Percentiles rank a stretch among this genome's conserved stretches.
These are phyloP conservation scores for Caiman crocodilus DNA, from an alignment of 2,797 vertebrate species.

Conservation along the genomic window DNA sequence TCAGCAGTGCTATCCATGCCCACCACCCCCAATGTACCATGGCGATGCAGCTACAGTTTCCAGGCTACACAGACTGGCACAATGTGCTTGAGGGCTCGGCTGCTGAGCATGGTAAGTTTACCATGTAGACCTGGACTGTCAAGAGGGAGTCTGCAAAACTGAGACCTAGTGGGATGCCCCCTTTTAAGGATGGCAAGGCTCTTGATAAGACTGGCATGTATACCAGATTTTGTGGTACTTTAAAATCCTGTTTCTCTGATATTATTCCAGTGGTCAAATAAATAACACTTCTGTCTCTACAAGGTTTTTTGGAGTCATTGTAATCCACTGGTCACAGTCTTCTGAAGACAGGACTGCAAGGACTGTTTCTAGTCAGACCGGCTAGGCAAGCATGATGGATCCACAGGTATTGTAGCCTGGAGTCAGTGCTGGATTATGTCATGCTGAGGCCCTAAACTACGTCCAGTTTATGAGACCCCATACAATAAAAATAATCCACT, in stretches of 20 bases:
- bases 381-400: neutral
- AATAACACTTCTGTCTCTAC: neutral
- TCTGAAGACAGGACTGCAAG: neutral
- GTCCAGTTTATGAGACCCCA: too few relatives aligned
- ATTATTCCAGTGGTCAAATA: neutral
- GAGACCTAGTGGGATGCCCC: slow-evolving; percentile 14
- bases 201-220: slow-evolving; percentile 10
- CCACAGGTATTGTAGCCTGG: fast-evolving
- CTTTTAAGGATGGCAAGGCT: neutral
- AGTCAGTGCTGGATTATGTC: too few relatives aligned
- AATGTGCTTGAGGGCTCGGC: neutral
- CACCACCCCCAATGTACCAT: too few relatives aligned
- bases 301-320: neutral
- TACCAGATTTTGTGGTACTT: neutral
- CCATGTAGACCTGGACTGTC: neutral
- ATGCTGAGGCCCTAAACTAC: too few relatives aligned
- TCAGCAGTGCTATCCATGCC: too few relatives aligned
- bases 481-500: too few relatives aligned
- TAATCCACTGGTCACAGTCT: neutral
- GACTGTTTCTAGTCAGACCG: fast-evolving
- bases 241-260: neutral
- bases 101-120: too few relatives aligned
- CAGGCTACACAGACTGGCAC: too few relatives aligned
- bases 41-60: too few relatives aligned
- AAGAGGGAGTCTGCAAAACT: neutral